Conservation (phyloP, 1,140 invertebrate genomes). For the Eupeodes corollae region DNA sequence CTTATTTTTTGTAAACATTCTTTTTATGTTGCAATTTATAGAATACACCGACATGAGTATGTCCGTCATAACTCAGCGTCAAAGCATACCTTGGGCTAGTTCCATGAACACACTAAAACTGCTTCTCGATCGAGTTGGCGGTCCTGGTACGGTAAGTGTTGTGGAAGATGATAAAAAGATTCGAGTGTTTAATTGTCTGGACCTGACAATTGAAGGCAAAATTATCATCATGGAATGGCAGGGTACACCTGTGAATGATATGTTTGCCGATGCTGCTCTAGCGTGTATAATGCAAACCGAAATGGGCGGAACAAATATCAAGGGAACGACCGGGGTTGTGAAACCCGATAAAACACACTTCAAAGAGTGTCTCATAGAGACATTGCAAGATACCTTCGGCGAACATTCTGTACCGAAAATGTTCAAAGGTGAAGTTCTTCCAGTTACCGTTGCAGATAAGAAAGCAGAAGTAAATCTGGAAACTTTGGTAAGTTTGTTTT, state of each 20-base stretch:
- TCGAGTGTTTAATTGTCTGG: conserved; percentile 66
- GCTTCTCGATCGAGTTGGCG: conserved; percentile 64
- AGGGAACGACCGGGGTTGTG: conserved; percentile 48
- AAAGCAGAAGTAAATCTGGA: conserved; percentile 76
- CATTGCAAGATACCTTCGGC: conserved; percentile 91
- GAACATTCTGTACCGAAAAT: conserved; percentile 89
- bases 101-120: conserved; percentile 68
- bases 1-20: conserved; percentile 2
- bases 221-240: conserved; percentile 85
- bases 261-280: conserved; percentile 93
- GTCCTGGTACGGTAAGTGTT: conserved; percentile 64
- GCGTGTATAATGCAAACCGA: conserved; percentile 72
- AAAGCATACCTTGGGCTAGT: conserved; percentile 79
- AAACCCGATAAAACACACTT: conserved; percentile 77
- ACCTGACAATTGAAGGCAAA: conserved; percentile 71
- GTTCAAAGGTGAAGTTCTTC: conserved; percentile 80
- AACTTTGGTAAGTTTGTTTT: conserved; percentile 49
- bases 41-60: conserved; percentile 94
- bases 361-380: conserved; percentile 87
- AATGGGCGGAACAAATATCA: conserved; percentile 46
- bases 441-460: conserved; percentile 74
- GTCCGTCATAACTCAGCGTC: conserved; percentile 81
- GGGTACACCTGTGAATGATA: conserved; percentile 89
- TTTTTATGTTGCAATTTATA: conserved; percentile 25
- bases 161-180: conserved; percentile 58